Percentiles rank a stretch among this genome's conserved stretches.
Conservation (phyloP, 2,113 vertebrate species). For the Hydropotes inermis region DNA sequence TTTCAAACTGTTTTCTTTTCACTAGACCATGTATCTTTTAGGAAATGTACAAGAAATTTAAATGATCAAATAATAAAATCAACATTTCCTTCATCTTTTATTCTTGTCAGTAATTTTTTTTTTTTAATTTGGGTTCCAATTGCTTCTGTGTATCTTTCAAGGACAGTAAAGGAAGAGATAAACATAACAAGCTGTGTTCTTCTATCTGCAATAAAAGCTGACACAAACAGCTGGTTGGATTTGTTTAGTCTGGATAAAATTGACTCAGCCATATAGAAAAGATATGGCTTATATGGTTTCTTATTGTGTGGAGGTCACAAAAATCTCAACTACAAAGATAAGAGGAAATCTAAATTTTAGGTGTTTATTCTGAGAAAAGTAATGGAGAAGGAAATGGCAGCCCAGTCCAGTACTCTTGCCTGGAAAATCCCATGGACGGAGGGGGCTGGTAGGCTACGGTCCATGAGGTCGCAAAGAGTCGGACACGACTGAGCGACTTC, state of each 20-base stretch:
- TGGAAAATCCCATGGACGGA: neutral
- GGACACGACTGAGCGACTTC: fast-evolving
- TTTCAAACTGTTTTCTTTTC: neutral
- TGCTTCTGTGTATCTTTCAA: neutral
- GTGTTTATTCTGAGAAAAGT: neutral
- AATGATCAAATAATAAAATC: slow-evolving; percentile 33
- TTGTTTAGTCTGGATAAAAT: neutral
- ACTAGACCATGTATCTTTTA: neutral
- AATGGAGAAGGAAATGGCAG: neutral
- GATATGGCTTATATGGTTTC: neutral
- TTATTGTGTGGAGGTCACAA: neutral
- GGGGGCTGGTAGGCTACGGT: neutral
- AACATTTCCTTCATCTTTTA: neutral
- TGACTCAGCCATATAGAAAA: neutral
- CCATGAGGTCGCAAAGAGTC: fast-evolving
- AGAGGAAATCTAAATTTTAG: neutral
- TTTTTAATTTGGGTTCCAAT: neutral
- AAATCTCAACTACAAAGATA: neutral
- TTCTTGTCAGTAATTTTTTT: neutral
- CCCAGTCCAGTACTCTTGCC: neutral
- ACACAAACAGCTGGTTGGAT: neutral
- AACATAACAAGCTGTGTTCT: neutral
- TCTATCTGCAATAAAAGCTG: neutral
- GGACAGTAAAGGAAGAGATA: neutral
- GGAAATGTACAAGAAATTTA: neutral